These are phyloP conservation scores for Oligia latruncula DNA, from an alignment of 2,888 invertebrate genomes.

Conservation along the genomic window DNA sequence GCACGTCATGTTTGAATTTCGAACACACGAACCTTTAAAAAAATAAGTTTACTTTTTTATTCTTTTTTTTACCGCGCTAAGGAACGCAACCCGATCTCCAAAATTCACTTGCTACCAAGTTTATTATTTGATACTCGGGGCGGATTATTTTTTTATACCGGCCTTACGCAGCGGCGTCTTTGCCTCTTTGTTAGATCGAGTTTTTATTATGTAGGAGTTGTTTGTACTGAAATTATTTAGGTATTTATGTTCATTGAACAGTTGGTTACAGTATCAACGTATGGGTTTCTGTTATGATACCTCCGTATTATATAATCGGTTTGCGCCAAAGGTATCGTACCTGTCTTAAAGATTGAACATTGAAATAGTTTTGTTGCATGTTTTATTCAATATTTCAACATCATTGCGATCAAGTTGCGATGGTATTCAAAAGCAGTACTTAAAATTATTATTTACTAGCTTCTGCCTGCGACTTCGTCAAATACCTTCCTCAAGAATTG, in stretches of 20 bases:
- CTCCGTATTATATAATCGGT: constrained; percentile 43
- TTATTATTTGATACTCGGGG: constrained; percentile 89
- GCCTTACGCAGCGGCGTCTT: constrained; percentile 84
- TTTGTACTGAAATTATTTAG: constrained; percentile 76
- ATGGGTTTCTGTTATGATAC: too few species aligned
- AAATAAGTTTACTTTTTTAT: constrained; percentile 75
- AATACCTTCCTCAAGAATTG: too few species aligned
- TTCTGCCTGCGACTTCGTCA: too few species aligned
- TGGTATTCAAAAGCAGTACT: too few species aligned
- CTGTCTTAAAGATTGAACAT: constrained; percentile 5
- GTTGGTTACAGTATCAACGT: constrained; percentile 46
- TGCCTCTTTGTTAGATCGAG: constrained; percentile 79
- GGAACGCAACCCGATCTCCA: constrained; percentile 86
- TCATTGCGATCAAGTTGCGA: background rate
- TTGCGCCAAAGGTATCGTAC: constrained; percentile 15
- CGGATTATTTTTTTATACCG: constrained; percentile 82
- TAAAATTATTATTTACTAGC: too few species aligned
- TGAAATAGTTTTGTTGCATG: background rate
- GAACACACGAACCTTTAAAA: constrained; percentile 79
- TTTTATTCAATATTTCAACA: background rate
- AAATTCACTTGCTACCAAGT: constrained; percentile 90
- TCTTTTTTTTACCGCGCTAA: constrained; percentile 62
- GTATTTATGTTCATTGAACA: constrained; percentile 74
- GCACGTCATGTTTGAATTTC: constrained; percentile 86
- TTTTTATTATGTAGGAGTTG: constrained; percentile 80